Conservation (phyloP, 2,113 vertebrate genomes). For the Xenus cinereus region DNA sequence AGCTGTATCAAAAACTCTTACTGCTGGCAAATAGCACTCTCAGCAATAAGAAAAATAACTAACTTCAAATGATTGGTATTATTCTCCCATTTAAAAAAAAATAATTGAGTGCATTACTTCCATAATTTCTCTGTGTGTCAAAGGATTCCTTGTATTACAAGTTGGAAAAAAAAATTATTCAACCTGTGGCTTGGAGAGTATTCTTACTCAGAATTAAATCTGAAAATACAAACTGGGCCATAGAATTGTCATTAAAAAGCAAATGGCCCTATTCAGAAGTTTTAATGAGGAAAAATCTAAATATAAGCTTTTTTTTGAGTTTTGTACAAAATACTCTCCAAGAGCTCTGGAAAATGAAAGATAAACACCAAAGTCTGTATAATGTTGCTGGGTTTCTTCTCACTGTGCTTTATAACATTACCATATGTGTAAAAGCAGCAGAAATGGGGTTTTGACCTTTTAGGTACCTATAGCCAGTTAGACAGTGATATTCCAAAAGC, state of each 20-base stretch:
- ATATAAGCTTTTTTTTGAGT: not conserved
- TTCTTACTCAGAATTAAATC: not conserved
- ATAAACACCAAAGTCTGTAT: not conserved
- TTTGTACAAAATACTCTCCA: not conserved
- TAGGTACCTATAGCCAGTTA: conserved; percentile 19
- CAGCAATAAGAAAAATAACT: not conserved
- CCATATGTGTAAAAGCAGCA: not conserved
- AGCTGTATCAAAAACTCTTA: not conserved
- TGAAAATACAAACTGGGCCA: not conserved
- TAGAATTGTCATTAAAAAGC: not conserved
- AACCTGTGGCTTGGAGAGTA: not conserved
- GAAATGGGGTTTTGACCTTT: not conserved
- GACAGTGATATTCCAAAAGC: conserved; percentile 34
- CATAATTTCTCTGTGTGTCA: not conserved
- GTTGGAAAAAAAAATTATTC: not conserved
- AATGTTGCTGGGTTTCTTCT: not conserved
- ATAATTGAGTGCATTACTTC: not conserved
- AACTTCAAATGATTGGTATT: not conserved
- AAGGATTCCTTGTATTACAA: not conserved
- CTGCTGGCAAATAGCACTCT: not conserved
- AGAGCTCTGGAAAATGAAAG: not conserved
- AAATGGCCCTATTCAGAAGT: not conserved
- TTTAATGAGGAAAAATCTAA: not conserved
- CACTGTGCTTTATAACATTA: not conserved
- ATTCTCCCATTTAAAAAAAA: not conserved